Evolutionary conservation across 2,888 invertebrate genomes (phyloP), one percentile per base, ranked within the genome.

Genomic region (Andrena praecox): DNA sequence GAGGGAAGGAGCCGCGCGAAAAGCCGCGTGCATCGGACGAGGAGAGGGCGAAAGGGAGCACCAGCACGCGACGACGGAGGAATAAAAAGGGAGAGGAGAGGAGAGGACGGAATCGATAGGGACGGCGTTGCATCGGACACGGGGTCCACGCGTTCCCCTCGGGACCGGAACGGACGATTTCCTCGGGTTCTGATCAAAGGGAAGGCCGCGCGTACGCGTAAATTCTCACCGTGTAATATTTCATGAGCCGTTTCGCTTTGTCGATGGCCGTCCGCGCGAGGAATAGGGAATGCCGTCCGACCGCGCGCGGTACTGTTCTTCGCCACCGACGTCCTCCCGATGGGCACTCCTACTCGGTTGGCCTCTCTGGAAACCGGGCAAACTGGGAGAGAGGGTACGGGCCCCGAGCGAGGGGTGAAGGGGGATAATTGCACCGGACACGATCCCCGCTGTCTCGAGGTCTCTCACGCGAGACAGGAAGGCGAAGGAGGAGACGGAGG

Each of bases 151-250:
- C 56, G 74, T 80, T 80, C 86, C 92, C 89, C 92, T 60, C 52
- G 92, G 89, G 91, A 91, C 82, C 86, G 85, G 86, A 87, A 88
- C 90, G 87, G 89, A 85, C 92, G 88, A 93, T 93, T 93, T 93
- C 91, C 91, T 89, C 89, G 89, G 89, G 88, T 90, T 85, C 88
- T 90, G 93, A 93, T 93, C 93, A 93, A 93, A 93, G 91, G 88
- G 85, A 89, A 83, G 84, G 76, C 87, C 82, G 87, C 76, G 71
- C 16, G 84, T 75, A 77, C 86, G 86, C 88, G 86, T 86, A 87
- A 81, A 88, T 87, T 88, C 84, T 74, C 82, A 73, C 76, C 85
- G 87, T 82, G 88, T 91, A 91, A 92, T 92, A 92, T 92, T 92
- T 92, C 91, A 92, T 89, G 91, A 90, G 90, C 80, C 84, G 86